These are phyloP conservation scores for Hyposoter dolosus DNA, from an alignment of 2,888 invertebrate species.

Conservation along the genomic window DNA sequence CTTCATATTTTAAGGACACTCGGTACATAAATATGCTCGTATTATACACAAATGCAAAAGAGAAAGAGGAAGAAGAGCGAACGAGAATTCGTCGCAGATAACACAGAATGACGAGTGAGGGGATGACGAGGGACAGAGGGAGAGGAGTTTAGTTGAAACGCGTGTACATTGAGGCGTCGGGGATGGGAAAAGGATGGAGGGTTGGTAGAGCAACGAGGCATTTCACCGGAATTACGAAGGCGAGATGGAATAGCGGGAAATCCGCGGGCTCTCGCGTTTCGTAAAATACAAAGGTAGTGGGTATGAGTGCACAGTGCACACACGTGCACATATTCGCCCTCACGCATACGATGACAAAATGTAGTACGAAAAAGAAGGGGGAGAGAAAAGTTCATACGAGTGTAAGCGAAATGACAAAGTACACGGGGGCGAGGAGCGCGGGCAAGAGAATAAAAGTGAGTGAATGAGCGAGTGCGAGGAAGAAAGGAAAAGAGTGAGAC, in stretches of 20 bases:
- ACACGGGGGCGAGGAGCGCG: conserved; percentile 46
- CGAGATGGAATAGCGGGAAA: conserved; percentile 67
- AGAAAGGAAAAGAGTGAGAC: conserved; percentile 28
- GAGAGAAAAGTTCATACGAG: conserved; percentile 34
- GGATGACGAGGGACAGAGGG: neutral
- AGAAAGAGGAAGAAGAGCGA: conserved; percentile 48
- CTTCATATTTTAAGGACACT: neutral
- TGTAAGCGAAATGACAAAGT: conserved; percentile 64
- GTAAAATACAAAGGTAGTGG: conserved; percentile 63
- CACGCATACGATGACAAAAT: conserved; percentile 23
- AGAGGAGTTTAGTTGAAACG: conserved; percentile 43
- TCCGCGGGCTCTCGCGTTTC: conserved; percentile 59
- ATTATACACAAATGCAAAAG: conserved; percentile 26
- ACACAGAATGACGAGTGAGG: conserved; percentile 52
- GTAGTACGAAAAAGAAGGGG: conserved; percentile 3
- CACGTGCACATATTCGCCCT: conserved; percentile 19
- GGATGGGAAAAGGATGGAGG: conserved; percentile 21
- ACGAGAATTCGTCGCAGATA: conserved; percentile 36
- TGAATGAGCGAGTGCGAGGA: conserved; percentile 33
- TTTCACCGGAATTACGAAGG: conserved; percentile 64
- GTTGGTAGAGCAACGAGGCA: conserved; percentile 47
- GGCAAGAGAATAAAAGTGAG: conserved; percentile 56
- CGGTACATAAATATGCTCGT: conserved; percentile 25
- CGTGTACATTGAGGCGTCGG: conserved; percentile 27
- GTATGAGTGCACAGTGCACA: neutral